Evolutionary conservation across 1,140 invertebrate genomes (phyloP), one percentile per base, ranked within the genome.

Genomic region (Goniozus legneri): DNA sequence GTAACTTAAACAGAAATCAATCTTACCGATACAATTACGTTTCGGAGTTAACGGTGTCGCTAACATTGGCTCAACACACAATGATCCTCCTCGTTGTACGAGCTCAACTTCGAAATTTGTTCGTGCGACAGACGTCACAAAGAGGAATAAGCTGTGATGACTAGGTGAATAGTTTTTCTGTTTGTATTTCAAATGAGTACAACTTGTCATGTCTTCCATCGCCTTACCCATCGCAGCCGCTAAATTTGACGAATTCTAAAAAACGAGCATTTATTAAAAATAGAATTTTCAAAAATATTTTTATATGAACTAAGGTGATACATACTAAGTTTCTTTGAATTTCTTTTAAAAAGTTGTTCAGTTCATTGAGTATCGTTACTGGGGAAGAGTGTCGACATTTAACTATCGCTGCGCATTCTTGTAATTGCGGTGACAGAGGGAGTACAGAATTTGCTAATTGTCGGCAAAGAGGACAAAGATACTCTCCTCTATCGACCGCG

Each of bases 81-180:
- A 75, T 1, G 82, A 83, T n/a, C 90, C 91, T 24, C 87, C 88
- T 30, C 89, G 81, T 65, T 93, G 90, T 24, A 92, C 84, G 30
- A 97, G 78, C 76, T 97, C 93, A 39, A 95, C 82, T 78, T 97
- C 93, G 30, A 97, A 78, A 79, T 97, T 96, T 19, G 91, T 95
- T 53, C 94, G 81, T 14, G 92, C 91, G 31, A 97, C 87, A 15
- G 92, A 96, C 50, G 86, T 89, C 16, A 95, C 86, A 75, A 95
- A 95, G 27, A 93, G 80, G 60, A 94, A 87, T 21, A 94, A 78
- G 65, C 85, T 88, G 60, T 91, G 84, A 36, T 82, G 82, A 61
- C 82, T 83, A 43, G 84, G 80, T 19, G 75, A 76, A 59, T 73
- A 78, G 43, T 64, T 64, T 50, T 75, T 71, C 47, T 76, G 73